Base-by-base conservation (phyloP, 2,888 invertebrate species). In the Hypomecis punctinalis region DNA sequence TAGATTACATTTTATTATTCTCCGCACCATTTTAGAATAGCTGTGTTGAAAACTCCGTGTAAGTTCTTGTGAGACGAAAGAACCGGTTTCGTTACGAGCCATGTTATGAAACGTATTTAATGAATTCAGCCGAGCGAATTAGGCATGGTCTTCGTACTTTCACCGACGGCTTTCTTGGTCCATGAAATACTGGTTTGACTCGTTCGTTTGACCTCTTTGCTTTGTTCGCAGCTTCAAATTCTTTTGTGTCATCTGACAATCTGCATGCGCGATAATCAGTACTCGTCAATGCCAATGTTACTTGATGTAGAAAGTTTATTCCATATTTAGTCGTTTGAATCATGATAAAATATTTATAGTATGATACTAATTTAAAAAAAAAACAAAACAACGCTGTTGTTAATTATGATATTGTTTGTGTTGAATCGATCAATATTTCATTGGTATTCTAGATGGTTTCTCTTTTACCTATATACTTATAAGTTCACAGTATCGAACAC, bases 41-140 rank as follows among this genome's bases (percentile, higher is more conserved):
- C 79, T 76, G 81, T 79, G 73, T 74, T 74, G 72, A 83, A 85
- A 75, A 80, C 71, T 76, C 76, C 76, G 71, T 75, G 72, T 72
- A 71, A 70, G 70, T 69, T 67, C 67, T 68, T 23, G 67, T 73
- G 72, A 78, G 72, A 77, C 73, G 71, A 72, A 76, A 64, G 65
- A 82, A 90, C 91, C 85, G 86, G 90, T 91, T 86, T 72, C 68
- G 82, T 87, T 83, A 85, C 84, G 82, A 85, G 78, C 81, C 76
- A 78, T 85, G 85, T 89, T 91, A 91, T 84, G 88, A 89, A 88
- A 88, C 84, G 79, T 81, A 83, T 88, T 87, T 88, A 83, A 83
- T 83, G 84, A 71, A 86, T 86, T 84, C 80, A 76, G 83, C 76
- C 77, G 82, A 80, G 77, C 79, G 84, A 87, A 88, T 90, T 89